These are phyloP conservation scores for Rotaria socialis DNA, from an alignment of 2,888 invertebrate species.

Conservation along the genomic window DNA sequence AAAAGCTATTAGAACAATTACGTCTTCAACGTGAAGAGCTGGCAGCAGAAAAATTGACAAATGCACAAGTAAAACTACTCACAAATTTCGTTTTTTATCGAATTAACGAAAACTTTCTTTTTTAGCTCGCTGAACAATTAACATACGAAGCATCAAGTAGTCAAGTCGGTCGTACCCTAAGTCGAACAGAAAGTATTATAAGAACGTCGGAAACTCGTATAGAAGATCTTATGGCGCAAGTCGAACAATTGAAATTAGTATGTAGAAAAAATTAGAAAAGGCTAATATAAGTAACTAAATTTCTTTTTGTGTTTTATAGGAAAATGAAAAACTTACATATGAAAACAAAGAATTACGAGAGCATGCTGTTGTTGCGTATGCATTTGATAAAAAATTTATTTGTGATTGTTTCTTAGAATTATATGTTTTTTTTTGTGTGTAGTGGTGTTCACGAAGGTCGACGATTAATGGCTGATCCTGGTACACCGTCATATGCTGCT, in stretches of 20 bases:
- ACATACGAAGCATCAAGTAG: neutral
- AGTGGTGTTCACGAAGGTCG: slow-evolving; percentile 2
- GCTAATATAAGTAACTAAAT: no score
- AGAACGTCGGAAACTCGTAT: neutral
- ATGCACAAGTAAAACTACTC: neutral
- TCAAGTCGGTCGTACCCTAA: neutral
- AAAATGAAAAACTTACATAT: neutral
- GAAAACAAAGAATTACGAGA: neutral
- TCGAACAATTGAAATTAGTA: neutral
- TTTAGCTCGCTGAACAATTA: slow-evolving; percentile 21
- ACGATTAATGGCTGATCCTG: neutral
- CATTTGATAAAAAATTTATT: neutral
- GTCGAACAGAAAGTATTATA: neutral
- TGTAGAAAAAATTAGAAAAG: neutral
- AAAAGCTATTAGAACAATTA: neutral
- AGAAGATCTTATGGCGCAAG: slow-evolving; percentile 1
- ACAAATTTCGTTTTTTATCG: no score
- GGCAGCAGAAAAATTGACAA: neutral
- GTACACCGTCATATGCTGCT: neutral
- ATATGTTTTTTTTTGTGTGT: neutral
- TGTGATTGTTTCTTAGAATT: no score
- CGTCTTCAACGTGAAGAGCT: slow-evolving; percentile 22
- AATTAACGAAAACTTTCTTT: neutral
- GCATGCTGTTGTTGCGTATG: neutral
- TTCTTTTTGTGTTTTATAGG: neutral